Evolutionary conservation across 2,888 invertebrate genomes (phyloP).

Genomic region (Andrena flavipes): DNA sequence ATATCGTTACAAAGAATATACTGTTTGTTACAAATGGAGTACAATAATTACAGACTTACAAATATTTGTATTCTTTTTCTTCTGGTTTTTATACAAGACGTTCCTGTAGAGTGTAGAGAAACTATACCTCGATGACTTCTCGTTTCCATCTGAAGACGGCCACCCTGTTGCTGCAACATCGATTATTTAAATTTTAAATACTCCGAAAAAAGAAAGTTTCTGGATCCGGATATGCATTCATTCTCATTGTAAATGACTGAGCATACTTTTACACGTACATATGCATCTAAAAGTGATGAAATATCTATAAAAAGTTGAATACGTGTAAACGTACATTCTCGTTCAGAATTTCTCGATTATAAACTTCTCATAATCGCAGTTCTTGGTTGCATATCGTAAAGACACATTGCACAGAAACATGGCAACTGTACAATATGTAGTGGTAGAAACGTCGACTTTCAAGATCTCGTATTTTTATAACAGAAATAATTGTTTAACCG

Average conservation of each 20-base stretch:
- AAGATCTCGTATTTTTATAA: background rate
- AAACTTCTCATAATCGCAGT: conserved; percentile 11
- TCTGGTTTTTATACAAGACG: conserved; percentile 4
- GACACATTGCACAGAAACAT: conserved; percentile 5
- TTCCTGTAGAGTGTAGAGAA: too few species aligned
- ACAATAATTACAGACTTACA: conserved; percentile 1
- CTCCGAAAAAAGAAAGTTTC: background rate
- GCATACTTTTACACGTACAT: too few species aligned
- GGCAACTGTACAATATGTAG: background rate
- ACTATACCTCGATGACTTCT: too few species aligned
- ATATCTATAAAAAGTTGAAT: background rate
- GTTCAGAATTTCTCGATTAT: background rate
- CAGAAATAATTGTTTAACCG: conserved; percentile 1
- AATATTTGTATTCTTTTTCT: conserved; percentile 17
- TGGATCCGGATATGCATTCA: background rate
- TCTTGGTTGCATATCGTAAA: background rate
- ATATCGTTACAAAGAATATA: conserved; percentile 4
- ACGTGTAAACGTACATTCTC: background rate
- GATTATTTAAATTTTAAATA: conserved; percentile 7
- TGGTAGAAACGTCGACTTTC: background rate
- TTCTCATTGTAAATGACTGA: background rate
- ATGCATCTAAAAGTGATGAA: background rate
- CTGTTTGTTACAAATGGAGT: conserved; percentile 6
- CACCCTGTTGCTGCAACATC: background rate
- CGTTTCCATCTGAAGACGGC: background rate